Base-by-base conservation (phyloP, 2,888 invertebrate species). In the Hydroisotoma schaefferi region DNA sequence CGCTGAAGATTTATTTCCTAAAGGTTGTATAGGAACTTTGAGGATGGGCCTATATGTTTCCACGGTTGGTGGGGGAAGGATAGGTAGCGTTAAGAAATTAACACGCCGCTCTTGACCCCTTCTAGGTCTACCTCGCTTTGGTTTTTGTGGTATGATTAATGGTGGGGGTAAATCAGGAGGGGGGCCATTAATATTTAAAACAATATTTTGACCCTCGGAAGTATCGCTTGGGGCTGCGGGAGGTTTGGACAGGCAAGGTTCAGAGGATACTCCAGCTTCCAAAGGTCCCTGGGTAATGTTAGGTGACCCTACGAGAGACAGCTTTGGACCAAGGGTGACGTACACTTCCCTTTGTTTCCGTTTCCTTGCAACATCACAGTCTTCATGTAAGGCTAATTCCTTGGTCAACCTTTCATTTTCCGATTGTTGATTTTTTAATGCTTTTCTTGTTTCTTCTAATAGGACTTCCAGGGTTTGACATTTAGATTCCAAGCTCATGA, bases 61-160 rank as follows among this genome's bases (percentile, higher is more conserved):
- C n/a, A n/a, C n/a, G n/a, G n/a, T n/a, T n/a, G n/a, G n/a, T n/a
- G n/a, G n/a, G n/a, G n/a, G n/a, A n/a, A n/a, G n/a, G n/a, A n/a
- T n/a, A n/a, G n/a, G 54, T 4, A 66, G 27, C 23, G 27, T 28
- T n/a, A 52, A 12, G 4, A 43, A 10, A 55, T 54, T 12, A 46
- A 62, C 59, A 8, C 70, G 49, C 40, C 67, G 65, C 44, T 72
- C 72, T 22, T 59, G 57, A 6, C 72, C 72, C 54, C 67, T 70
- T 15, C 67, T 54, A 8, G 72, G 72, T 22, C 72, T 54, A 18
- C 72, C 72, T 8, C 72, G 55, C 55, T 67, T 67, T 10, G 64
- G 40, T 59, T 68, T 65, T 20, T 60, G 63, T 2, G 63, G 57
- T 2, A 59, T 59, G n/a, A 63, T 57, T 33, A 38, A 22, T 5